phyloP scores from a whole-genome alignment of 2,888 invertebrate species.

The Melinaea menophilus region DNA sequence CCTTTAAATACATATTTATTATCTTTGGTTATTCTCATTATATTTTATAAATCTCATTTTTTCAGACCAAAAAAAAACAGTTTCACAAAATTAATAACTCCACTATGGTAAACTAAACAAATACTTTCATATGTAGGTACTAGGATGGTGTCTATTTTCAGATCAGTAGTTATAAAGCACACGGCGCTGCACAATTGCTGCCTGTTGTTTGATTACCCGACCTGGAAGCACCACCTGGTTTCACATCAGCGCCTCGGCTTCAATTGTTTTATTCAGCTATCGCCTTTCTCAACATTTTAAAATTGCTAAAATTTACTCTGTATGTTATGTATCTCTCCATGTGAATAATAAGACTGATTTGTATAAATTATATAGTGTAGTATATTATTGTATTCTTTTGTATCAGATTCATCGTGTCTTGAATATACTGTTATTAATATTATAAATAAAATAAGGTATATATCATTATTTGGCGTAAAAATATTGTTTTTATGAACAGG shows the following conservation, averaged over 20 bases:
- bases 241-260: constrained; percentile 42
- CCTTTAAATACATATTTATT: no score
- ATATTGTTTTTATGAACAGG: neutral
- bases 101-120: constrained; percentile 4
- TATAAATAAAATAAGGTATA: no score
- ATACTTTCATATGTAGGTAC: neutral
- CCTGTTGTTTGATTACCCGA: constrained; percentile 65
- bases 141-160: constrained; percentile 35
- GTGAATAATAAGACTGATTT: no score
- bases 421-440: no score
- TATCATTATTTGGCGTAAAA: neutral
- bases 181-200: constrained; percentile 47
- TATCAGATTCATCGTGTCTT: no score
- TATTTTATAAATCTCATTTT: neutral
- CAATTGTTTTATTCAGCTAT: constrained; percentile 9
- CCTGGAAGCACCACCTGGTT: constrained; percentile 49
- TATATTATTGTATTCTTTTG: no score
- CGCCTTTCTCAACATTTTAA: neutral
- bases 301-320: neutral
- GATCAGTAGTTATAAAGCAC: constrained; percentile 39
- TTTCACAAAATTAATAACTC: neutral
- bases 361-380: no score
- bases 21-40: no score
- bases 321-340: no score
- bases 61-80: neutral